These are phyloP conservation scores for Sanderia malayensis DNA, from an alignment of 30 jellyfish, hydroid and myxozoan species.

Conservation along the genomic window DNA sequence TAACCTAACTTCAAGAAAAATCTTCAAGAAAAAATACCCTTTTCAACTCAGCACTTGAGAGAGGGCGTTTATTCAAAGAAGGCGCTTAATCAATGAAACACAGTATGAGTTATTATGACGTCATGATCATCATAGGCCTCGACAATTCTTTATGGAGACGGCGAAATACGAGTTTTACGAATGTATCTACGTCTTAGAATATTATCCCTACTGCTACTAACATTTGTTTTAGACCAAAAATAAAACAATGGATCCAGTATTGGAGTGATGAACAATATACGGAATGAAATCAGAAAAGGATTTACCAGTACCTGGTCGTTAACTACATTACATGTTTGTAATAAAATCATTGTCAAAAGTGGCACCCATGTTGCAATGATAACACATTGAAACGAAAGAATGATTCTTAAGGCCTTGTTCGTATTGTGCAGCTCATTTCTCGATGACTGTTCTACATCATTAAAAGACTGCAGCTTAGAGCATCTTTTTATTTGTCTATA, in stretches of 20 bases:
- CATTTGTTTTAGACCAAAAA: slow-evolving; percentile 34
- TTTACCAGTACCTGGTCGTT: slow-evolving; percentile 3
- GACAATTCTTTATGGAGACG: too few relatives aligned
- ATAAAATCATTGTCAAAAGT: slow-evolving; percentile 12
- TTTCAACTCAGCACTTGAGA: too few relatives aligned
- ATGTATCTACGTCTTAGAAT: background rate
- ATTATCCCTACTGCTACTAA: background rate
- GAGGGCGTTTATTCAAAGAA: too few relatives aligned
- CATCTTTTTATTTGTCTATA: slow-evolving; percentile 5
- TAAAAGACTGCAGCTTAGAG: background rate
- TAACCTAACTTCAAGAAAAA: too few relatives aligned
- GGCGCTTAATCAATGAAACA: too few relatives aligned
- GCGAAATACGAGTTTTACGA: too few relatives aligned
- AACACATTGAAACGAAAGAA: slow-evolving; percentile 21
- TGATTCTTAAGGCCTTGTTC: slow-evolving; percentile 20
- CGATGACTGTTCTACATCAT: background rate
- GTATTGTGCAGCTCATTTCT: slow-evolving; percentile 8
- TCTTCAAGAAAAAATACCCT: too few relatives aligned
- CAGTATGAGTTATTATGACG: too few relatives aligned
- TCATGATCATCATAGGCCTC: too few relatives aligned
- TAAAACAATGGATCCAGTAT: slow-evolving; percentile 46
- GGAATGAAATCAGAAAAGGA: slow-evolving; percentile 4
- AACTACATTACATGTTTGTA: slow-evolving; percentile 32
- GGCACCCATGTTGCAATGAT: slow-evolving; percentile 53
- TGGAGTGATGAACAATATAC: slow-evolving; percentile 42